These are phyloP conservation scores for Phaonia tiefii DNA, from an alignment of 2,888 invertebrate species.

Conservation along the genomic window DNA sequence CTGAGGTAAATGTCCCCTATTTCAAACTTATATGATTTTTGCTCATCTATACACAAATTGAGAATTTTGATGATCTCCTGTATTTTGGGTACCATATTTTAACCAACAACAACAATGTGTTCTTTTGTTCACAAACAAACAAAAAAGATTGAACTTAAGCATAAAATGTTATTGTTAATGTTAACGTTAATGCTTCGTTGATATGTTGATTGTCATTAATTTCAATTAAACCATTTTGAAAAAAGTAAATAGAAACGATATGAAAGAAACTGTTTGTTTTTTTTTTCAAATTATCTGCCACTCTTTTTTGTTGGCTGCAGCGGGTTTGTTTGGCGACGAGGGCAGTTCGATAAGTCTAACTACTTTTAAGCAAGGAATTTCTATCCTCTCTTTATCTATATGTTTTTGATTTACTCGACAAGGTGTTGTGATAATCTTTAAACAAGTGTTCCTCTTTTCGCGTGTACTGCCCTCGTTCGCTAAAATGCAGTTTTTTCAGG, in stretches of 20 bases:
- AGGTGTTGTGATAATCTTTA: no score
- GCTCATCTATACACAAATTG: no score
- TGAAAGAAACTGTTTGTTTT: slow-evolving; percentile 52
- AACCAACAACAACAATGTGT: slow-evolving; percentile 6
- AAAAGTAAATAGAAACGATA: slow-evolving; percentile 61
- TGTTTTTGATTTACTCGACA: no score
- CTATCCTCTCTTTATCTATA: no score
- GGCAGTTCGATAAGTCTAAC: neutral
- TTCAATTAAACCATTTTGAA: slow-evolving; percentile 74
- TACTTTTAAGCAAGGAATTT: no score
- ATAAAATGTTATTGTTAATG: no score
- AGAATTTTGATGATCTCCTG: no score
- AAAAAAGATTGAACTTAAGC: slow-evolving; percentile 33
- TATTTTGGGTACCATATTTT: no score
- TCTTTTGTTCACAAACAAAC: slow-evolving; percentile 30
- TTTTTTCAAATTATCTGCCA: slow-evolving; percentile 51
- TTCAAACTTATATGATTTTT: no score
- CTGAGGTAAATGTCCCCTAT: no score
- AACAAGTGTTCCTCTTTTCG: neutral
- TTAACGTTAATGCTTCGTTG: slow-evolving; percentile 66
- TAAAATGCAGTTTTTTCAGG: slow-evolving; percentile 34
- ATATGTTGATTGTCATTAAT: slow-evolving; percentile 73
- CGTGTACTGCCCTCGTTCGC: neutral
- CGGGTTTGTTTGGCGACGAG: neutral
- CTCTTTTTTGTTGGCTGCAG: slow-evolving; percentile 40